Base-by-base conservation (phyloP, 2,797 vertebrate genomes). In the Aythya fuligula region DNA sequence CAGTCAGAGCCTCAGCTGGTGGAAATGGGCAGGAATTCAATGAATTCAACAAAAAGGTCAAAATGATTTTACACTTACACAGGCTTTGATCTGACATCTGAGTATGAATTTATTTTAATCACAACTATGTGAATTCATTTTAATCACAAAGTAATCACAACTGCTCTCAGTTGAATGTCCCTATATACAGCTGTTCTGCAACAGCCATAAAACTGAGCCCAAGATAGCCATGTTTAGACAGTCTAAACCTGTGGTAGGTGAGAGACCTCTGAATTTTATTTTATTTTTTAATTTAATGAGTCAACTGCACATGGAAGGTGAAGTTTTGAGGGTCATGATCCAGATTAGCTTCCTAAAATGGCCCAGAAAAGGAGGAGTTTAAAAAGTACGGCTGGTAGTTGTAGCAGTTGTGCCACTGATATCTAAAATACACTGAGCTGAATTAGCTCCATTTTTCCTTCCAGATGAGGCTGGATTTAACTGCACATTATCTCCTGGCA, bases 101-200 rank as follows among this genome's bases (percentile, higher is more conserved):
- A 89, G 80, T 77, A 38, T 72, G 81, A 78, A 65, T 85, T 93
- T 92, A 80, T 94, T 92, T 89, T 85, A 76, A 83, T 80, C 80
- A 73, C 67, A 82, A 15, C 17, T 30, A 43, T 77, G 41, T 71
- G 90, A 78, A 61, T 85, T 93, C 87, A 71, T 90, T 92, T 85
- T 87, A 76, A 93, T 34, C 18, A 74, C 43, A 80, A 56, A 83
- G 85, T 91, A 88, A 77, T 83, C 77, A 70, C 60, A 82, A 19
- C 17, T 60, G 43, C 56, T 95, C 43, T 76, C 47, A 25, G 56
- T 21, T 76, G 53, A 87, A 61, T 71, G 83, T 22, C 15, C 12
- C 66, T 67, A 27, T 18, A 45, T 45, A 38, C 79, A 2, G 0
- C 49, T 87, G 53, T 89, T 71, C 84, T 87, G 47, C 41, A 89